Conservation (phyloP, 2,113 vertebrate genomes). For the Noturus placidus region DNA sequence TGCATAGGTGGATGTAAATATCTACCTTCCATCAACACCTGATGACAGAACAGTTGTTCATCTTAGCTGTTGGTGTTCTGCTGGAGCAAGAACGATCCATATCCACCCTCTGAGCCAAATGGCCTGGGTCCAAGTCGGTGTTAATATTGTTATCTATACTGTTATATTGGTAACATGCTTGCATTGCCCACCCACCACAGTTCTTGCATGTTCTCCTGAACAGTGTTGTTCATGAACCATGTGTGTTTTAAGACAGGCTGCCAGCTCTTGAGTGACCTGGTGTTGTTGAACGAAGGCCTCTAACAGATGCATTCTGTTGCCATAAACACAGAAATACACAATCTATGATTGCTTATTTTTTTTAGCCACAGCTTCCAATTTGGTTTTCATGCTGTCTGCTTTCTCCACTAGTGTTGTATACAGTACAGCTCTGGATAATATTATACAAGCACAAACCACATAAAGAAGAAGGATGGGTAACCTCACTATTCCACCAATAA, state of each 20-base stretch:
- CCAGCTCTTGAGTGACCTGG: background rate
- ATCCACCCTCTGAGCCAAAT: background rate
- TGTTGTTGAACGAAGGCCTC: background rate
- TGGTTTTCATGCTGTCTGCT: background rate
- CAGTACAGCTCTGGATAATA: background rate
- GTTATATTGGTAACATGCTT: background rate
- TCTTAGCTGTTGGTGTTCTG: background rate
- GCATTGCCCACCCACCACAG: background rate
- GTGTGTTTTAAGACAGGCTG: background rate
- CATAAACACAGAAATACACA: slow-evolving; percentile 8
- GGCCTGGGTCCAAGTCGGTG: background rate
- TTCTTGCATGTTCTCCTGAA: background rate
- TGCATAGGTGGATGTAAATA: background rate
- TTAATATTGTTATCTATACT: background rate
- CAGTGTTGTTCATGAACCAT: background rate
- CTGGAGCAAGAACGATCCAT: background rate
- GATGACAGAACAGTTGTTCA: background rate
- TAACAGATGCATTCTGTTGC: slow-evolving; percentile 6
- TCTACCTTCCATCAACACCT: background rate
- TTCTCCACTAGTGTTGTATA: background rate
- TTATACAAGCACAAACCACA: background rate
- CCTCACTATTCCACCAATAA: background rate
- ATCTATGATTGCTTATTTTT: slow-evolving; percentile 4
- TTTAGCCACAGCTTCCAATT: background rate
- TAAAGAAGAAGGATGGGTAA: background rate